phyloP scores from a whole-genome alignment of 2,113 vertebrate genomes.

The Paracanthobrama guichenoti region DNA sequence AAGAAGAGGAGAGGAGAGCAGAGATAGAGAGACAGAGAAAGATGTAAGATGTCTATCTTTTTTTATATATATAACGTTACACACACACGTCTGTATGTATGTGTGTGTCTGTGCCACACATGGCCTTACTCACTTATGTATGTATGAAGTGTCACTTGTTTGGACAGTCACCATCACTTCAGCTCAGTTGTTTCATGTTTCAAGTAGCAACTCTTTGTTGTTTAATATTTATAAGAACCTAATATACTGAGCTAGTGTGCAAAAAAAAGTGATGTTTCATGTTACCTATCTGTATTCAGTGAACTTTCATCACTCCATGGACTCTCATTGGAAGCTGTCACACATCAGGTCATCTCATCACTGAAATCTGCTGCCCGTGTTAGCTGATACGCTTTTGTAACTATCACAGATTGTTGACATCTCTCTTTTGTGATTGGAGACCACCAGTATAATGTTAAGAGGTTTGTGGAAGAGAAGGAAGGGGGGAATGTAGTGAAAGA shows the following conservation, averaged over 20 bases:
- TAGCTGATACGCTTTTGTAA: slow-evolving; percentile 5
- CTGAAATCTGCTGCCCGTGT: slow-evolving; percentile 22
- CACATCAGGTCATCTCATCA: slow-evolving; percentile 29
- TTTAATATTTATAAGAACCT: slow-evolving; percentile 24
- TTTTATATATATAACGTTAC: no score
- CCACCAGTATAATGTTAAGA: slow-evolving; percentile 34
- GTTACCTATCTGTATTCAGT: background rate
- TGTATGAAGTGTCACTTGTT: background rate
- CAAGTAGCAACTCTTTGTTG: background rate
- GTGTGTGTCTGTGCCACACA: background rate
- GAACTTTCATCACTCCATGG: slow-evolving; percentile 21
- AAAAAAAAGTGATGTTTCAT: slow-evolving; percentile 18
- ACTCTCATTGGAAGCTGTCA: slow-evolving; percentile 39
- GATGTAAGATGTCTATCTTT: slow-evolving; percentile 79
- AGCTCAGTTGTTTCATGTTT: no score
- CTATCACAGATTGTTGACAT: slow-evolving; percentile 14
- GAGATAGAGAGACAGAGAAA: slow-evolving; percentile 95
- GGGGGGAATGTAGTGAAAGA: slow-evolving; percentile 40
- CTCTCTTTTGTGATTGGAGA: slow-evolving; percentile 12
- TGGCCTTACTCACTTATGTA: background rate
- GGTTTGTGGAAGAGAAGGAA: background rate
- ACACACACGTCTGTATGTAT: background rate
- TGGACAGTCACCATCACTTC: background rate
- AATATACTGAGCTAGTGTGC: background rate
- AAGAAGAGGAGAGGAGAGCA: slow-evolving; percentile 92